These are phyloP conservation scores for Pyrrhosoma nymphula DNA, from an alignment of 2,888 invertebrate species.

Conservation along the genomic window DNA sequence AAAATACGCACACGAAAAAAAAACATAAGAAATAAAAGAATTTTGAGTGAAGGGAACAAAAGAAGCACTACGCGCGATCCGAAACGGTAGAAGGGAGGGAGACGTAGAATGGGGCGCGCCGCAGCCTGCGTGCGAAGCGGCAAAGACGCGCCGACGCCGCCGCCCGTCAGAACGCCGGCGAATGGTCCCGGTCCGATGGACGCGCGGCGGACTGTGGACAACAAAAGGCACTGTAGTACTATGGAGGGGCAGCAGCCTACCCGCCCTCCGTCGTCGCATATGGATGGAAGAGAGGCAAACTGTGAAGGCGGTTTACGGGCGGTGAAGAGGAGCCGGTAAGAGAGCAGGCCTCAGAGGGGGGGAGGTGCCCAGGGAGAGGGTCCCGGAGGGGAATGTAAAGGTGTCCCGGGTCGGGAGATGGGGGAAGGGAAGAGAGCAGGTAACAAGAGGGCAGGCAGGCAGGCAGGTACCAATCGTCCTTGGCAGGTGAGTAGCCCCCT, in stretches of 20 bases:
- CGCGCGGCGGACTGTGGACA: background rate
- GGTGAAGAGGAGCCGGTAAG: background rate
- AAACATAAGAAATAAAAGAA: background rate
- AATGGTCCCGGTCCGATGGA: background rate
- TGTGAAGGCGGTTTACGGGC: background rate
- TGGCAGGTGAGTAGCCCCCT: slow-evolving; percentile 11
- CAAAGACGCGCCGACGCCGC: no score
- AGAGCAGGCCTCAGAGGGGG: no score
- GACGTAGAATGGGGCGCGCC: background rate
- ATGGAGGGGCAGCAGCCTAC: background rate
- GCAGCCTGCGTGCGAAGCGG: background rate
- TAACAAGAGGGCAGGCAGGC: background rate
- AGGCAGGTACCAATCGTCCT: slow-evolving; percentile 12
- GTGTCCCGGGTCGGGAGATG: no score
- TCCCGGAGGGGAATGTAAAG: no score
- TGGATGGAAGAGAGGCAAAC: background rate
- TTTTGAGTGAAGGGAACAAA: background rate
- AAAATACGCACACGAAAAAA: background rate
- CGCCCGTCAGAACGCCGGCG: background rate
- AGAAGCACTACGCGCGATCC: background rate
- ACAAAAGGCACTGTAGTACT: background rate
- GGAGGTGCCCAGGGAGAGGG: no score
- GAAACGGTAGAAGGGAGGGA: background rate
- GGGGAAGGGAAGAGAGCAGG: background rate
- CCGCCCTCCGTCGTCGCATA: no score